phyloP scores from a whole-genome alignment of 2,113 vertebrate genomes.

The Rhegmatorhina hoffmannsi region DNA sequence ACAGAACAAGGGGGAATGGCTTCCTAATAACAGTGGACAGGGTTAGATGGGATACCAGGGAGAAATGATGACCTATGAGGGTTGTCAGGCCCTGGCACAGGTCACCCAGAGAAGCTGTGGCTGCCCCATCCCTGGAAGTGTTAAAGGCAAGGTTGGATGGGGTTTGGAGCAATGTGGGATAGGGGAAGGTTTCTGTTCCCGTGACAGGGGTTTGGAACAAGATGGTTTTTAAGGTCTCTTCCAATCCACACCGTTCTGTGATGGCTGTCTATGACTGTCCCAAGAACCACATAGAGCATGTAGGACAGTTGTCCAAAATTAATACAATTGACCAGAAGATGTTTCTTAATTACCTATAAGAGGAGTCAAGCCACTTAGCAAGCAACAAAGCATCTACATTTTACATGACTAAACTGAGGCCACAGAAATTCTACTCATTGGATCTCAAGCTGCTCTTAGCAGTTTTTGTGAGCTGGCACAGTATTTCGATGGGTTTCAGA shows the following conservation, averaged over 20 bases:
- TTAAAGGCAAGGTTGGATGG: fast-evolving
- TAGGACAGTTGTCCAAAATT: neutral
- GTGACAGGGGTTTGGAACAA: neutral
- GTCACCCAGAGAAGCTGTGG: neutral
- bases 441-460: neutral
- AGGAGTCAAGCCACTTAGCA: neutral
- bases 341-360: neutral
- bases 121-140: neutral
- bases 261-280: neutral
- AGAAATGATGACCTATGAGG: neutral
- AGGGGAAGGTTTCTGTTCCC: neutral
- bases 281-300: neutral
- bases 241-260: neutral
- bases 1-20: neutral
- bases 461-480: neutral
- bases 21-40: neutral
- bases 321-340: neutral
- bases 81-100: neutral
- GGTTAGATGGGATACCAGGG: fast-evolving
- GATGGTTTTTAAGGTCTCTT: fast-evolving
- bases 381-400: neutral
- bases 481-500: neutral
- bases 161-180: fast-evolving
- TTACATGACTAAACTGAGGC: neutral
- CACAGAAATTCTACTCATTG: neutral